Evolutionary conservation across 2,113 vertebrate species (phyloP).

Genomic region (Cinclus mexicanus): DNA sequence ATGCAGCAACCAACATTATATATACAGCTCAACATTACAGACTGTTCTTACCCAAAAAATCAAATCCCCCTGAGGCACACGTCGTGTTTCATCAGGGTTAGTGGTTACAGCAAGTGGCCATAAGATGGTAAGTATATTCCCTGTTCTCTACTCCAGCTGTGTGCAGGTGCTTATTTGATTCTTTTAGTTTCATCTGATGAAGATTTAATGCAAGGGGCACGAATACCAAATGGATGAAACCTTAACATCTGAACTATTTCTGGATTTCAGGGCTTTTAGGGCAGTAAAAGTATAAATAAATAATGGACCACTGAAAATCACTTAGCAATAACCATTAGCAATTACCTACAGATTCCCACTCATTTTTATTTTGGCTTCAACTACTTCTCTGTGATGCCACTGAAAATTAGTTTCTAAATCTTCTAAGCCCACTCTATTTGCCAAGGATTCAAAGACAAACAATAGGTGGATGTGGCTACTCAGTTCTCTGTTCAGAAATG

Average conservation of each 20-base stretch:
- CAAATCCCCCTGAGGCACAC: not conserved
- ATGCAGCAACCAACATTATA: not conserved
- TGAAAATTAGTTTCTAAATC: conserved; percentile 15
- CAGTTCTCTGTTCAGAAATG: not conserved
- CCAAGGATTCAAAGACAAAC: not conserved
- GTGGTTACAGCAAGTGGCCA: not conserved
- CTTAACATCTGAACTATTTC: not conserved
- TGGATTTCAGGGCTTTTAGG: not conserved
- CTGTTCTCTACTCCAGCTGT: not conserved
- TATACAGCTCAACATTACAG: not conserved
- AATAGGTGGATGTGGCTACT: not conserved
- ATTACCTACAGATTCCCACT: not conserved
- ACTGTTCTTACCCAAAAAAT: not conserved
- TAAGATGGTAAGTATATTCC: not conserved
- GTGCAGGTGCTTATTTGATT: not conserved
- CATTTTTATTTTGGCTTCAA: not conserved
- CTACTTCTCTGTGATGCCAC: not conserved
- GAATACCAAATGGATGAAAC: not conserved
- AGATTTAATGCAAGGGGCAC: not conserved
- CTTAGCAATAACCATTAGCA: not conserved
- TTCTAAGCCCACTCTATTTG: not conserved
- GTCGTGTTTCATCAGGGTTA: accelerated
- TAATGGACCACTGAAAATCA: not conserved
- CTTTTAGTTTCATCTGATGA: not conserved
- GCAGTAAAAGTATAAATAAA: not conserved